These are phyloP conservation scores for Maconellicoccus hirsutus DNA, from an alignment of 1,140 invertebrate species.

Conservation along the genomic window DNA sequence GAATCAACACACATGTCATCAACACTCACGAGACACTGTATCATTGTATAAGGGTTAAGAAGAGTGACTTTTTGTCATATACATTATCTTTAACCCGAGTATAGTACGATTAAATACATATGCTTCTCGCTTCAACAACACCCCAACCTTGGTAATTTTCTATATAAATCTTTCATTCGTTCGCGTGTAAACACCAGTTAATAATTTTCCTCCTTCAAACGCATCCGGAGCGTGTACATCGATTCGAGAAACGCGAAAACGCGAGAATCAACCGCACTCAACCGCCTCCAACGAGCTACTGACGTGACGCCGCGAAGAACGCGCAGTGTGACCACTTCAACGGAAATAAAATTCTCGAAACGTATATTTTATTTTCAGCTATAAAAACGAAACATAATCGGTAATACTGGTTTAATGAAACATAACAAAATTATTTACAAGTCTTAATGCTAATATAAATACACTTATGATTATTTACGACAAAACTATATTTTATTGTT, in stretches of 20 bases:
- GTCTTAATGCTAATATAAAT: neutral
- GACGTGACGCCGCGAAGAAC: no score
- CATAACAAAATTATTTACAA: conserved; percentile 5
- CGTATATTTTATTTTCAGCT: no score
- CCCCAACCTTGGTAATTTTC: no score
- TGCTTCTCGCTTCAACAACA: neutral
- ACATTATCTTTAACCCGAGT: neutral
- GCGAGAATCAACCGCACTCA: no score
- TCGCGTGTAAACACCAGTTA: no score
- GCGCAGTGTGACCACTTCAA: no score
- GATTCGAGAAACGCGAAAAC: no score
- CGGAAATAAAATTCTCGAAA: no score
- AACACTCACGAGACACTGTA: neutral
- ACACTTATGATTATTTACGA: neutral
- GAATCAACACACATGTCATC: conserved; percentile 3
- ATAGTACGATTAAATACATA: neutral
- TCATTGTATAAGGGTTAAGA: neutral
- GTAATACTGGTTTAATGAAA: conserved; percentile 5
- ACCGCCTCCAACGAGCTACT: no score
- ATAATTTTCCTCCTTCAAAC: no score
- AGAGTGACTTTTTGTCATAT: neutral
- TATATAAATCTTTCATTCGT: no score
- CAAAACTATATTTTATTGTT: neutral
- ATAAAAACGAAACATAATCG: neutral
- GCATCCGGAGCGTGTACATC: no score